Conservation (phyloP, 2,113 vertebrate species). For the Phalacrocorax carbo region DNA sequence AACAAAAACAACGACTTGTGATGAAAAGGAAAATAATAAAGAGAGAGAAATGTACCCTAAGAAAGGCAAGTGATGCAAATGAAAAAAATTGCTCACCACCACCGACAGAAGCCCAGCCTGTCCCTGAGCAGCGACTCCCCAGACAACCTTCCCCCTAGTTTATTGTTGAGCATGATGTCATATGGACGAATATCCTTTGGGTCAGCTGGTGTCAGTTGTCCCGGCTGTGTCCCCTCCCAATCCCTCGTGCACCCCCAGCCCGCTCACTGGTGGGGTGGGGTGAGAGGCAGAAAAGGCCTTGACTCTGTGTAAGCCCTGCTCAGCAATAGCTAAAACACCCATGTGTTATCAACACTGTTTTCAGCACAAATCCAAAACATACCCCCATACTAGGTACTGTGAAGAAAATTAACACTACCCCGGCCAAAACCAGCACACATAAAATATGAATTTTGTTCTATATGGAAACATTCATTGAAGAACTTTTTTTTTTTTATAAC, state of each 20-base stretch:
- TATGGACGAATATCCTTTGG: not conserved
- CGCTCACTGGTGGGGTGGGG: rapidly evolving
- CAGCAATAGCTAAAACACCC: not conserved
- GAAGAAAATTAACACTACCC: not conserved
- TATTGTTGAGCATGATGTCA: not conserved
- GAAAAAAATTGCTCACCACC: no score
- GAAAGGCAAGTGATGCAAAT: no score
- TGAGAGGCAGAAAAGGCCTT: not conserved
- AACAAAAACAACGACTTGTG: no score
- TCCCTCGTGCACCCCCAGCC: not conserved
- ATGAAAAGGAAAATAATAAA: no score
- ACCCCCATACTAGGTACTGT: not conserved
- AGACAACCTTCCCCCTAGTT: not conserved
- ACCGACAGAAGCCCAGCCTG: no score
- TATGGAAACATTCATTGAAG: not conserved
- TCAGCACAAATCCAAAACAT: not conserved
- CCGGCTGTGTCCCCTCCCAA: not conserved
- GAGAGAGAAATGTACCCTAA: no score
- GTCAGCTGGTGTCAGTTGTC: no score
- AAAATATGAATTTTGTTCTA: not conserved
- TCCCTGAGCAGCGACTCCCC: not conserved
- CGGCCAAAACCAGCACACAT: not conserved
- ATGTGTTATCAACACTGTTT: not conserved
- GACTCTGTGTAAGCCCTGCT: not conserved
- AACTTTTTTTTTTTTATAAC: not conserved